Percentiles rank a stretch among this genome's conserved stretches.
These are phyloP conservation scores for Rhimphoctona megacephalus DNA, from an alignment of 2,888 invertebrate genomes.

Conservation along the genomic window DNA sequence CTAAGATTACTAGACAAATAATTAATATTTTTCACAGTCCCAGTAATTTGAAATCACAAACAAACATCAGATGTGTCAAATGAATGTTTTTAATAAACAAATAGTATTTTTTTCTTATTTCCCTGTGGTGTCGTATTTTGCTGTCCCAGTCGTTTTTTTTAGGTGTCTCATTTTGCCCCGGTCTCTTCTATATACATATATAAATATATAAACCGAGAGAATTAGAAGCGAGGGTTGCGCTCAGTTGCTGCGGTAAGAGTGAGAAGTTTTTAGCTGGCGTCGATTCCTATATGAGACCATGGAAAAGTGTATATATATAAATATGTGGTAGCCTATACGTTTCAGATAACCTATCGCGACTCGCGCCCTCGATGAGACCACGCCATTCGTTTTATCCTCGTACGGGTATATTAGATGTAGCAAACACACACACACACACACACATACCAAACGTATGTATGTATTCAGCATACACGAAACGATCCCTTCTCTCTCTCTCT, in stretches of 20 bases:
- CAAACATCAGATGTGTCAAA: not conserved
- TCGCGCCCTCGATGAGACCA: constrained; percentile 75
- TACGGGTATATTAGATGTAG: constrained; percentile 76
- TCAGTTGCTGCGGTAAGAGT: constrained; percentile 46
- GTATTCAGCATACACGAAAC: constrained; percentile 23
- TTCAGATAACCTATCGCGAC: constrained; percentile 81
- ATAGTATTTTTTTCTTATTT: not conserved
- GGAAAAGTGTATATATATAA: constrained; percentile 24
- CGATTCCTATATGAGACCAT: constrained; percentile 30
- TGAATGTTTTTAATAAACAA: not conserved
- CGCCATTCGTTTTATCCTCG: constrained; percentile 80
- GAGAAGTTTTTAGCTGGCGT: constrained; percentile 45
- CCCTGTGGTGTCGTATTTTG: not conserved
- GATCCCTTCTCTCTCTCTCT: constrained; percentile 33
- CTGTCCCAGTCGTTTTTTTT: not conserved
- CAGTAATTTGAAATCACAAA: not conserved
- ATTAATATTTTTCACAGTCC: not conserved
- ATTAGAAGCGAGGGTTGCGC: constrained; percentile 57
- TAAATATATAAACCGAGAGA: constrained; percentile 1
- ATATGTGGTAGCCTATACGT: constrained; percentile 57
- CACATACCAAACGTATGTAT: not conserved
- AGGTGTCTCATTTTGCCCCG: not conserved
- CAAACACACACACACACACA: constrained; percentile 15
- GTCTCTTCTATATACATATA: not conserved
- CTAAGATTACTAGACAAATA: not conserved